Base-by-base conservation (phyloP, 2,113 vertebrate species). In the Chionodraco myersi region DNA sequence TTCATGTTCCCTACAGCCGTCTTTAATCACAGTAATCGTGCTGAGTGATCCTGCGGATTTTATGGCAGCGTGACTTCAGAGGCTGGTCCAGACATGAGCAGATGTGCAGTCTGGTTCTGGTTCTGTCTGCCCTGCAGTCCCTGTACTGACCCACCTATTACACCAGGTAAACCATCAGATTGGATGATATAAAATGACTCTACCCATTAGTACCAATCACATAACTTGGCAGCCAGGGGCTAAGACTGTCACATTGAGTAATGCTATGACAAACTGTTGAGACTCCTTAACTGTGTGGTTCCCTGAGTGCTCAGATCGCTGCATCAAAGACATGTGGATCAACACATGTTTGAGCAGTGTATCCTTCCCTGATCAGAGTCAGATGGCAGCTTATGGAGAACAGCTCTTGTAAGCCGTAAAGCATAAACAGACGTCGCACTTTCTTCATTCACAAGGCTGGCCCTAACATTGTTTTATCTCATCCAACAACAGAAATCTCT, bases 31-130 rank as follows among this genome's bases (percentile, higher is more conserved):
- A 15, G 52, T 69, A 82, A 82, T 87, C 5, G 60, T 79, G 76
- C 62, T 63, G 79, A 85, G 54, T 79, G 65, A 88, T 77, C 49
- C 73, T 74, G 74, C 78, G 86, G 75, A 62, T 87, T 88, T 83
- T 86, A 90, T 79, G 59, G 72, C 82, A 53, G 58, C 54, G 30
- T 77, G 85, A 85, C 77, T 75, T 70, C 80, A 61, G 68, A 83
- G 72, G 48, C 15, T 7, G 13, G 41, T 53, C 69, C 73, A 91
- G 84, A 88, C 23, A 0, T 14, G 59, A 79, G 77, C 89, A 91
- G 56, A 91, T 91, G 89, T 70, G 78, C 58, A 60, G 87, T 86
- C 87, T 93, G 90, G 74, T n/a, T n/a, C n/a, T n/a, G n/a, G n/a
- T 89, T 91, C 68, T 45, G 84, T 72, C 57, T 82, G 57, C 54